Evolutionary conservation across 2,797 vertebrate genomes (phyloP), one percentile per base, ranked within the genome.

Genomic region (Lacerta agilis): DNA sequence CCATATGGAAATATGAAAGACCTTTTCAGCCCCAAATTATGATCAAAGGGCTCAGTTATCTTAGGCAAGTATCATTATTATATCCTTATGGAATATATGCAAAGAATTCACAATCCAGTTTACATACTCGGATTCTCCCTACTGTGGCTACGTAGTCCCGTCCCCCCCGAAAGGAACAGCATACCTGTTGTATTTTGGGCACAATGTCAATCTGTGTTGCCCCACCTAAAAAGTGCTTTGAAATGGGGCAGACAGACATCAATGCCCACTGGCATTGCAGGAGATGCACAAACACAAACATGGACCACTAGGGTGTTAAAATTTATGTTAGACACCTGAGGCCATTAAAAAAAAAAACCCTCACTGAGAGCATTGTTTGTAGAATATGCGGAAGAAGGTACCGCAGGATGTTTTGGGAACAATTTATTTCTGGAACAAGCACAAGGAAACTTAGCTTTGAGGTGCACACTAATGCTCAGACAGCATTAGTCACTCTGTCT

Each of bases 71-170:
- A 64, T 20, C 61, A 49, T 2, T 1, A 25, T 66, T 27, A 6
- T 55, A 66, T 20, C 1, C 23, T 67, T 43, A 5, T 1, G 8
- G 27, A 45, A 0, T 0, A 72, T 11, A 9, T 55, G 49, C 76
- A 91, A 72, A 78, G 8, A 8, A 8, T 64, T 6, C 9, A 7
- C 8, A 58, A 69, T 4, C 73, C 29, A 58, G 10, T 10, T 87
- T 45, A 1, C 29, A 9, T 1, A 69, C 86, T 72, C 73, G 73
- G 29, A 13, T 58, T 38, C 82, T 36, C 73, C 17, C 45, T 64
- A 15, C 41, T 41, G 5, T 69, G 4, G 7, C 8, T 17, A 69
- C 11, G 15, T 23, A 49, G 3, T 58, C 5, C 38, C 38, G 5
- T 41, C 38, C 3, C 38, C 38, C 38, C 38, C 87, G 10, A 27